Percentiles rank a stretch among this genome's conserved stretches.
These are phyloP conservation scores for Tipula unca DNA, from an alignment of 2,888 invertebrate species.

Conservation along the genomic window DNA sequence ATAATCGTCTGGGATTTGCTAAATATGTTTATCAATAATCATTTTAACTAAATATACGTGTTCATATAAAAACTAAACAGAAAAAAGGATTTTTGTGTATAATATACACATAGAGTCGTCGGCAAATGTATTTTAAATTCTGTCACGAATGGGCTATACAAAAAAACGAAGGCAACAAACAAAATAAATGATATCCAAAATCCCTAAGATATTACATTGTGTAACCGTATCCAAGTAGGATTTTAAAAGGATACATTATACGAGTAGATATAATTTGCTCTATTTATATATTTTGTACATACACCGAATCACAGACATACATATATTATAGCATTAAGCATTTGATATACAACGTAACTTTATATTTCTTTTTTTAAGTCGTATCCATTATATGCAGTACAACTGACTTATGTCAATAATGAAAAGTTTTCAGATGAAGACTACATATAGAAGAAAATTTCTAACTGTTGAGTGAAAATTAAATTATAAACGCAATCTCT, in stretches of 20 bases:
- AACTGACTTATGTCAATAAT: neutral
- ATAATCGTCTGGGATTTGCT: neutral
- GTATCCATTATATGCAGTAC: neutral
- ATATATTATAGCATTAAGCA: neutral
- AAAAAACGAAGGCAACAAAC: neutral
- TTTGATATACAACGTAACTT: neutral
- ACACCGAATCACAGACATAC: neutral
- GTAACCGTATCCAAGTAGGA: neutral
- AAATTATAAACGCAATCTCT: neutral
- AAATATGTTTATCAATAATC: neutral
- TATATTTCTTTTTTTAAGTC: neutral
- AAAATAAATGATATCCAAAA: neutral
- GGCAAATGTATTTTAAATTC: neutral
- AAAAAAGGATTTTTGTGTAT: neutral
- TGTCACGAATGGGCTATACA: neutral
- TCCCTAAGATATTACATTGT: neutral
- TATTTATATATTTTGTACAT: neutral
- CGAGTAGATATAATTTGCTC: neutral
- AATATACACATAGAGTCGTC: no score
- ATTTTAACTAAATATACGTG: neutral
- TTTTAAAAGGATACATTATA: neutral
- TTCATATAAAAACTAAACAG: neutral
- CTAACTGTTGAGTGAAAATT: neutral
- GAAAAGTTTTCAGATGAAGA: neutral
- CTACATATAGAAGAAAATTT: neutral